These are phyloP conservation scores for Acheta domesticus DNA, from an alignment of 2,888 invertebrate species.

Conservation along the genomic window DNA sequence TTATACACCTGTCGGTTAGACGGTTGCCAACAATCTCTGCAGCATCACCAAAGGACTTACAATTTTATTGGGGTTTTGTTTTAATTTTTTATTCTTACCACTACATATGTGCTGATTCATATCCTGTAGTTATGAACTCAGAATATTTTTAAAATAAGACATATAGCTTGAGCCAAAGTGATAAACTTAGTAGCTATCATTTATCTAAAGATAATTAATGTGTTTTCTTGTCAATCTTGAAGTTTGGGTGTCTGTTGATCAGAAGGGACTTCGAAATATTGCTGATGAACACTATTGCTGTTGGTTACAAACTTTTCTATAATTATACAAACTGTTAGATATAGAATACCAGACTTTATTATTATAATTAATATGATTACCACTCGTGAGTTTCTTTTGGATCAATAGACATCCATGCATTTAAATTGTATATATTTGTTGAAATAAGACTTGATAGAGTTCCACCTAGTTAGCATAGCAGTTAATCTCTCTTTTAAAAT, in stretches of 20 bases:
- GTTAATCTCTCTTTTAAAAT: too few relatives aligned
- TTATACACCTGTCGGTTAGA: too few relatives aligned
- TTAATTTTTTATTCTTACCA: constrained; percentile 2
- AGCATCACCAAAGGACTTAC: background rate
- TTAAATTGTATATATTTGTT: background rate
- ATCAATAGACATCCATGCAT: background rate
- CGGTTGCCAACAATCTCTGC: background rate
- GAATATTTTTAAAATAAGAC: background rate
- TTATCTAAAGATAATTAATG: constrained; percentile 9
- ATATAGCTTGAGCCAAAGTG: background rate
- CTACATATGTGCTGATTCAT: background rate
- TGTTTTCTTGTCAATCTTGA: background rate
- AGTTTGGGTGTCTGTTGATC: background rate
- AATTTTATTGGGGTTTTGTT: background rate
- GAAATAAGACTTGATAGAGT: background rate
- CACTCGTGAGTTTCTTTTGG: background rate
- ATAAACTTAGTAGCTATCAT: constrained; percentile 11
- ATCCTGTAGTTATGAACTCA: background rate
- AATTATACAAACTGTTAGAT: background rate
- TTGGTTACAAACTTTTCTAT: background rate
- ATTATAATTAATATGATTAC: too few relatives aligned
- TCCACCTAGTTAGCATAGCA: background rate
- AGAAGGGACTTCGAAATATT: background rate
- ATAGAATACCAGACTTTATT: too few relatives aligned
- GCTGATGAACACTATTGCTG: background rate